Evolutionary conservation across 2,113 vertebrate genomes (phyloP), one percentile per base, ranked within the genome.

Genomic region (Rhea pennata): DNA sequence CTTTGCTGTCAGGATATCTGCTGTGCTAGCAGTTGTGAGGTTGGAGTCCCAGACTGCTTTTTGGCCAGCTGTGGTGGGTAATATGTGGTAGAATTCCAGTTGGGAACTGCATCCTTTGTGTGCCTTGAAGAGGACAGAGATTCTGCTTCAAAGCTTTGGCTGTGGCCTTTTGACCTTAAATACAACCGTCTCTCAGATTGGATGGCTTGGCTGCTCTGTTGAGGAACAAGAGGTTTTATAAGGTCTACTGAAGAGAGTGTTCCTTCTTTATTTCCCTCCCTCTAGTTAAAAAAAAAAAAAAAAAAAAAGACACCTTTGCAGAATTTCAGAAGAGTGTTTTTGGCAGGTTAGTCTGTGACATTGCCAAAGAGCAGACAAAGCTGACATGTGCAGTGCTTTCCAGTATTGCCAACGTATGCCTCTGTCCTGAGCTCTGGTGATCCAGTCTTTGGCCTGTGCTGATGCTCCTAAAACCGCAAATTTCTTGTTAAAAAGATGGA

Each of bases 71-170:
- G n/a, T 5, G 3, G 22, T 33, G 50, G 5, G 19, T n/a, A 59
- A 24, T 31, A 36, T 0, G 0, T 15, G 23, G 9, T 11, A 22
- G 16, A 8, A 10, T n/a, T 79, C 9, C 50, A 85, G 6, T 9
- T 70, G 12, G 54, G 33, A 12, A 5, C 78, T 17, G 13, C 54
- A 22, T 48, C 65, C 44, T 48, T 71, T 23, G 5, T 16, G 26
- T 2, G 46, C 15, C 50, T 74, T 66, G 53, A 58, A 11, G 19
- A 69, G 58, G 48, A 19, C 36, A 67, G 23, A 22, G 26, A 19
- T 15, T 71, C 33, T 66, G 36, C 59, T 42, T 23, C 69, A 12
- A 31, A 33, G 19, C 19, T 17, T 70, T 76, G 66, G 5, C 40
- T 65, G 70, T 85, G 36, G 13, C n/a, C 7, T 79, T 84, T 71